A percentile compares a stretch with the other conserved stretches of the same genome.
Conservation (phyloP, 2,888 invertebrate genomes). For the Tanytarsus gracilentus region DNA sequence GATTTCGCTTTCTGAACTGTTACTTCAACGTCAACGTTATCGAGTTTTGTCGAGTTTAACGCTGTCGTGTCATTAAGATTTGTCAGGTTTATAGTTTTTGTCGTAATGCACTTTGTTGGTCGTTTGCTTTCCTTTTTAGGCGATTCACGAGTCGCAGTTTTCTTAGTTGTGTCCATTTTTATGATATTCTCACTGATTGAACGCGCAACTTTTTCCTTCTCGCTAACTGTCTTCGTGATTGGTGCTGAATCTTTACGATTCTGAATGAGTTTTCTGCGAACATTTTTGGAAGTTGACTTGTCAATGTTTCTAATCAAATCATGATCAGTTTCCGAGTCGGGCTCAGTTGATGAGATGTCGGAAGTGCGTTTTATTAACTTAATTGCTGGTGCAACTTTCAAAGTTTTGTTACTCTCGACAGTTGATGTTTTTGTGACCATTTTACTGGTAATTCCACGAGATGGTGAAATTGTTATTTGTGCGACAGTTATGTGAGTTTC, state of each 20-base stretch:
- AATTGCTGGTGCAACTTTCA: constrained; percentile 12
- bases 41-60: constrained; percentile 46
- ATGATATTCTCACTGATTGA: constrained; percentile 52
- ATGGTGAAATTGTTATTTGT: constrained; percentile 26
- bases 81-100: constrained; percentile 48
- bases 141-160: constrained; percentile 30
- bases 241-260: constrained; percentile 43
- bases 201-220: constrained; percentile 48
- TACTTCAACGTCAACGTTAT: constrained; percentile 58
- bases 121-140: constrained; percentile 33
- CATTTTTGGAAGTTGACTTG: constrained; percentile 25
- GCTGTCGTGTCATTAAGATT: constrained; percentile 37
- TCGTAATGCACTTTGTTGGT: constrained; percentile 45
- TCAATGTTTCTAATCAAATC: constrained; percentile 18
- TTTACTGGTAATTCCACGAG: constrained; percentile 24
- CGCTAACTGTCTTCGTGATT: constrained; percentile 41
- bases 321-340: constrained; percentile 19
- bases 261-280: constrained; percentile 38
- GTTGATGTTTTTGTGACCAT: constrained; percentile 23
- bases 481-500: constrained; percentile 21
- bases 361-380: constrained; percentile 7
- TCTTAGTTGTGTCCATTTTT: constrained; percentile 41
- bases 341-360: constrained; percentile 7
- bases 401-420: constrained; percentile 8
- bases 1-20: constrained; percentile 56